These are phyloP conservation scores for Gobio occitaniae DNA, from an alignment of 2,797 vertebrate genomes.

Conservation along the genomic window DNA sequence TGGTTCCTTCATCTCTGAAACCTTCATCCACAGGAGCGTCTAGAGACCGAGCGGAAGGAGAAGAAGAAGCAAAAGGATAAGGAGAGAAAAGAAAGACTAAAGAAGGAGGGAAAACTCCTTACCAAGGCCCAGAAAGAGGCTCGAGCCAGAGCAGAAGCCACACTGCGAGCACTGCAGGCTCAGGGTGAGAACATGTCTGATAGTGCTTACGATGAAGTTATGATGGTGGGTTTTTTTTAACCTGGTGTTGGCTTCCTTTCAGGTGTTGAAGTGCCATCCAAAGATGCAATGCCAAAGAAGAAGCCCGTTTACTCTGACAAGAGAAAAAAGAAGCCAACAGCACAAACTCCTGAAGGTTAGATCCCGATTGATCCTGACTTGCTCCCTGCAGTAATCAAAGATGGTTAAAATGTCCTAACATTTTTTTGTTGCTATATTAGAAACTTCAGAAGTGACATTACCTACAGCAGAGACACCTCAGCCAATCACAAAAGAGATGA, in stretches of 20 bases:
- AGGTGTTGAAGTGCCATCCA: slow-evolving; percentile 98
- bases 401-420: neutral
- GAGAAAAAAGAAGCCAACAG: slow-evolving; percentile 89
- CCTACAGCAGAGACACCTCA: slow-evolving; percentile 69
- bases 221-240: neutral
- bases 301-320: slow-evolving; percentile 94
- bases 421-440: slow-evolving; percentile 49
- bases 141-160: slow-evolving; percentile 89
- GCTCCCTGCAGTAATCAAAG: neutral
- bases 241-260: neutral
- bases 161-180: slow-evolving; percentile 91
- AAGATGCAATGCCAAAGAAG: slow-evolving; percentile 96
- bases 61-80: slow-evolving; percentile 98
- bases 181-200: slow-evolving; percentile 81
- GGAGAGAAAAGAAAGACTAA: slow-evolving; percentile 95
- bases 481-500: slow-evolving; percentile 63
- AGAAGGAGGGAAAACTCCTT: slow-evolving; percentile 95
- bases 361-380: neutral
- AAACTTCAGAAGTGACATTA: slow-evolving; percentile 71
- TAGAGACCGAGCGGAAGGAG: slow-evolving; percentile 94
- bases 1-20: neutral
- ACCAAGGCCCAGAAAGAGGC: slow-evolving; percentile 93
- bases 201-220: neutral
- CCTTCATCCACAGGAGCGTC: slow-evolving; percentile 83
- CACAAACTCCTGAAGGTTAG: slow-evolving; percentile 87